Evolutionary conservation across 2,888 invertebrate species (phyloP), one percentile per base, ranked within the genome.

Genomic region (Augiades crinisus): DNA sequence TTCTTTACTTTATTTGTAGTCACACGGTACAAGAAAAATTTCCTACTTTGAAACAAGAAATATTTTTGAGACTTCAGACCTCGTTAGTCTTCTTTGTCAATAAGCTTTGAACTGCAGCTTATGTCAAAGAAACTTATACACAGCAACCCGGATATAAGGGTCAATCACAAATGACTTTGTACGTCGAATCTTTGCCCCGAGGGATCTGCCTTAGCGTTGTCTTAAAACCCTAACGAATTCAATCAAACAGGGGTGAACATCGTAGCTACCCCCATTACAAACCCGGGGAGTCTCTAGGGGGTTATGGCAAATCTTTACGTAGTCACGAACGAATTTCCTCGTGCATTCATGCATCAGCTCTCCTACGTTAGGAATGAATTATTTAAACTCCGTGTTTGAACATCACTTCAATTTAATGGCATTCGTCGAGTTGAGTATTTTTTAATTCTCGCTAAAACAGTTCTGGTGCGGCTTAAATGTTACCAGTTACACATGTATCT

Each of bases 171-270:
- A 59, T 55, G 58, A 61, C 58, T 55, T 57, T 58, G 54, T 60
- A 53, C 43, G 14, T 13, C 10, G 36, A 43, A 37, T 36, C 41
- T 34, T 27, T 19, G 43, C 43, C 43, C 40, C 44, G 44, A 10
- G 58, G 53, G 60, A 60, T 60, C 58, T 57, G 58, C 57, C 56
- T 55, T 54, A 58, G 58, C 60, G 53, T 52, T 56, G 56, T 58
- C 56, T 61, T 60, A 52, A 58, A 57, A 53, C 56, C 55, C 47
- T 58, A 61, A 59, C 59, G 59, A 61, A 61, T 61, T 59, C 56
- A 59, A 61, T 61, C 61, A 56, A 58, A 59, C 56, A 43, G 50
- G 60, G 59, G 58, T 49, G 55, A 45, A 50, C 47, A 56, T 47
- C 33, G 53, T 59, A 53, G 54, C 55, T 54, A 59, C 54, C 54